Evolutionary conservation across 2,113 vertebrate species (phyloP).

Genomic region (Cyprinodon brontotheroides): DNA sequence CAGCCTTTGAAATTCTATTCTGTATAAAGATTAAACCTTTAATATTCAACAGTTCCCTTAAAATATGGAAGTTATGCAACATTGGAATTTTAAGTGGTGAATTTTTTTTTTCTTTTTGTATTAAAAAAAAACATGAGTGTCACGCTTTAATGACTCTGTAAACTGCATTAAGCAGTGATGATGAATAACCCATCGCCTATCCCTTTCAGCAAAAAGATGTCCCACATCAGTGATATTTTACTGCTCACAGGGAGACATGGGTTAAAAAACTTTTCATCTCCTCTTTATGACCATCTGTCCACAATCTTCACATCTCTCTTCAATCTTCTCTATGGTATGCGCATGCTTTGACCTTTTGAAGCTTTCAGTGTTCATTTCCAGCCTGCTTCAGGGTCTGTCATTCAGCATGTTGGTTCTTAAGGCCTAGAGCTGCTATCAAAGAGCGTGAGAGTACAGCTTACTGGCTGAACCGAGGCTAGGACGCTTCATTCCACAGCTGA

Average conservation of each 20-base stretch:
- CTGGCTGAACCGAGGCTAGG: conserved; percentile 48
- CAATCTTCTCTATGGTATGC: conserved; percentile 61
- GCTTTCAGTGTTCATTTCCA: conserved; percentile 38
- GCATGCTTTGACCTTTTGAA: conserved; percentile 55
- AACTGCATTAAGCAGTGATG: neutral
- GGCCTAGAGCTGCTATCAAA: conserved; percentile 47
- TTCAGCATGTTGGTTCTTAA: conserved; percentile 41
- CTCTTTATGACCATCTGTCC: conserved; percentile 51
- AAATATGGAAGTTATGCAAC: neutral
- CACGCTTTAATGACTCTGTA: neutral
- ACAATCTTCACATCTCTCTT: conserved; percentile 48
- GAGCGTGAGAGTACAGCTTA: conserved; percentile 64
- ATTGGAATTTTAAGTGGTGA: neutral
- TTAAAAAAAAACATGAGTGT: neutral
- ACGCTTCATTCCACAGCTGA: conserved; percentile 55
- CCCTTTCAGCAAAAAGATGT: conserved; percentile 1
- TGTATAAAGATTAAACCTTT: no score
- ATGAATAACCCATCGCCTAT: neutral
- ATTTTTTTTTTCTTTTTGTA: neutral
- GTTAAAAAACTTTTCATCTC: conserved; percentile 6
- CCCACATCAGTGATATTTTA: conserved; percentile 10
- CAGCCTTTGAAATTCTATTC: neutral
- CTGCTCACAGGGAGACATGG: conserved; percentile 8
- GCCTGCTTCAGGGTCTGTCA: conserved; percentile 42
- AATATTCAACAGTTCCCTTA: neutral